phyloP scores from a whole-genome alignment of 2,888 invertebrate species.

The Diaphora mendica region DNA sequence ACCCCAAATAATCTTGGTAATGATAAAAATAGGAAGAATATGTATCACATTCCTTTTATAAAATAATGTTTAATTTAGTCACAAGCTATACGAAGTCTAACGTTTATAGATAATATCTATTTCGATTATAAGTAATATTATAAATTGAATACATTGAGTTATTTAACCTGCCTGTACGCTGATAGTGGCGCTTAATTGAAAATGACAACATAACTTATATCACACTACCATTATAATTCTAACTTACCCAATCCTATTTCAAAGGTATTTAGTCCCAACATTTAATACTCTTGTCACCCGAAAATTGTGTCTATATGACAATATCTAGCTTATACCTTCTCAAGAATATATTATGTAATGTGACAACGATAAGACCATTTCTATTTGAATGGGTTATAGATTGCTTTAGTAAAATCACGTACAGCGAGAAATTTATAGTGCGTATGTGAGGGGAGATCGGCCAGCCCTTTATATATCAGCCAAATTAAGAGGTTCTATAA shows the following conservation, averaged over 20 bases:
- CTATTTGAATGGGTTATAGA: conserved; percentile 48
- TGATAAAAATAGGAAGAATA: no score
- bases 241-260: conserved; percentile 6
- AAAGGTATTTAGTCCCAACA: conserved; percentile 5
- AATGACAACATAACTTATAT: conserved; percentile 4
- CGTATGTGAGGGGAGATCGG: conserved; percentile 42
- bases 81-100: no score
- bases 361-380: conserved; percentile 50
- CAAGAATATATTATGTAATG: conserved; percentile 39
- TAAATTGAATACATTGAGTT: background rate
- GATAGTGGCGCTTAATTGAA: background rate
- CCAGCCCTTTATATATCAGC: conserved; percentile 45
- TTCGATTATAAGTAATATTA: no score
- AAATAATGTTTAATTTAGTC: no score
- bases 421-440: conserved; percentile 50
- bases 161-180: background rate
- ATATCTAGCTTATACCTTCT: conserved; percentile 26
- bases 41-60: no score
- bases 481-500: conserved; percentile 51
- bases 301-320: conserved; percentile 28
- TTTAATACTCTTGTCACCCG: conserved; percentile 15
- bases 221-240: background rate
- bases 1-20: no score
- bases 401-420: conserved; percentile 54
- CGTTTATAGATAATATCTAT: no score